A percentile compares a stretch with the other conserved stretches of the same genome.
phyloP scores from a whole-genome alignment of 2,113 vertebrate genomes.

The Nerophis ophidion region DNA sequence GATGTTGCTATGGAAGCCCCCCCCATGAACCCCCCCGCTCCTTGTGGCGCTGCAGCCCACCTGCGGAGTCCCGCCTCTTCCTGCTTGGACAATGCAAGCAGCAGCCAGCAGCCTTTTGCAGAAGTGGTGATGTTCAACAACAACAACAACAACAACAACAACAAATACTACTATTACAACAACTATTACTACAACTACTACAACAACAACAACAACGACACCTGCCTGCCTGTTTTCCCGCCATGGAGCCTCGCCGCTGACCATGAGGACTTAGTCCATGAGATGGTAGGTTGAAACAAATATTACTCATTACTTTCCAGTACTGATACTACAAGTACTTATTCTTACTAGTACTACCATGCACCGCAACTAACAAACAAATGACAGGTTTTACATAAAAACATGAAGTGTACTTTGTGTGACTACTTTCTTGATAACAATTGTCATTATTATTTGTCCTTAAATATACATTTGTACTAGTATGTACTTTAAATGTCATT shows the following conservation, averaged over 20 bases:
- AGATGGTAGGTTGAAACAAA: constrained; percentile 71
- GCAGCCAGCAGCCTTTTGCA: constrained; percentile 68
- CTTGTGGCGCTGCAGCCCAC: constrained; percentile 54
- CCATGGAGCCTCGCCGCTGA: constrained; percentile 68
- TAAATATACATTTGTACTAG: too few species aligned
- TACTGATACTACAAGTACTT: too few species aligned
- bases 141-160: constrained; percentile 27
- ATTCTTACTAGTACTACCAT: too few species aligned
- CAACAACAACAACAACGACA: constrained; percentile 30
- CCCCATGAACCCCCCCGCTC: constrained; percentile 6
- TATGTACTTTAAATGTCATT: too few species aligned
- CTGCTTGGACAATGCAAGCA: constrained; percentile 64
- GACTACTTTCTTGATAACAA: too few species aligned
- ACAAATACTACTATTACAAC: constrained; percentile 36
- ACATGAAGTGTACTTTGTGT: too few species aligned
- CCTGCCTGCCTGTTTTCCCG: constrained; percentile 27
- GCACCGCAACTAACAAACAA: too few species aligned
- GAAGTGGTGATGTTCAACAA: constrained; percentile 71
- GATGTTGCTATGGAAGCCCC: constrained; percentile 62
- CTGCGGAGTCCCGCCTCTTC: constrained; percentile 60
- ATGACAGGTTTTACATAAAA: too few species aligned
- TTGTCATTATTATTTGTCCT: too few species aligned
- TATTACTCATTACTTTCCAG: too few species aligned
- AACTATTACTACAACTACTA: constrained; percentile 7
- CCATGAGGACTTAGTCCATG: constrained; percentile 73